Percentiles rank a stretch among this genome's conserved stretches.
These are phyloP conservation scores for Rhea pennata DNA, from an alignment of 2,113 vertebrate genomes.

Conservation along the genomic window DNA sequence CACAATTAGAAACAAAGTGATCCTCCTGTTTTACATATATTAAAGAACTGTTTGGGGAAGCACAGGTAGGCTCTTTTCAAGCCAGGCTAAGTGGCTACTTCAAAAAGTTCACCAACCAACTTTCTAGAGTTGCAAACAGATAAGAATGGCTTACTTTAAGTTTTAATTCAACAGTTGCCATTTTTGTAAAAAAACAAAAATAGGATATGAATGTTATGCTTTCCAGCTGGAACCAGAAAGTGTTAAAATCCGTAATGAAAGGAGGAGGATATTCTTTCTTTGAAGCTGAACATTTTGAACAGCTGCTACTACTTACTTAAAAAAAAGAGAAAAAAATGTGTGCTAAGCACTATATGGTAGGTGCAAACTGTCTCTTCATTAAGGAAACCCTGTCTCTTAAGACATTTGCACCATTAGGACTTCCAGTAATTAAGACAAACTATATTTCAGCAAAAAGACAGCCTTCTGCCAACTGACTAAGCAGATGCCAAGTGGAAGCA, in stretches of 20 bases:
- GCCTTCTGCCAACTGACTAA: constrained; percentile 49
- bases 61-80: background rate
- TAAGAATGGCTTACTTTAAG: background rate
- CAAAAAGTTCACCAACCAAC: background rate
- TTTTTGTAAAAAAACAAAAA: background rate
- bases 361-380: background rate
- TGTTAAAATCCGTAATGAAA: background rate
- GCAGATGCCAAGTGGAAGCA: constrained; percentile 45
- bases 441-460: constrained; percentile 20
- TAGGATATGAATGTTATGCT: background rate
- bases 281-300: background rate
- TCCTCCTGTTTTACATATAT: background rate
- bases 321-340: background rate
- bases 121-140: background rate
- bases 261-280: background rate
- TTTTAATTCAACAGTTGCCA: background rate
- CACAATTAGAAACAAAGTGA: background rate
- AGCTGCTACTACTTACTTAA: background rate
- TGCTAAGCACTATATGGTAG: background rate
- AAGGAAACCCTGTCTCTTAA: background rate
- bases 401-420: constrained; percentile 2
- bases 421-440: constrained; percentile 33
- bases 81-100: background rate
- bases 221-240: background rate
- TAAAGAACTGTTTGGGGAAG: background rate